Conservation (phyloP, 1,140 invertebrate genomes). For the Euschistus heros region DNA sequence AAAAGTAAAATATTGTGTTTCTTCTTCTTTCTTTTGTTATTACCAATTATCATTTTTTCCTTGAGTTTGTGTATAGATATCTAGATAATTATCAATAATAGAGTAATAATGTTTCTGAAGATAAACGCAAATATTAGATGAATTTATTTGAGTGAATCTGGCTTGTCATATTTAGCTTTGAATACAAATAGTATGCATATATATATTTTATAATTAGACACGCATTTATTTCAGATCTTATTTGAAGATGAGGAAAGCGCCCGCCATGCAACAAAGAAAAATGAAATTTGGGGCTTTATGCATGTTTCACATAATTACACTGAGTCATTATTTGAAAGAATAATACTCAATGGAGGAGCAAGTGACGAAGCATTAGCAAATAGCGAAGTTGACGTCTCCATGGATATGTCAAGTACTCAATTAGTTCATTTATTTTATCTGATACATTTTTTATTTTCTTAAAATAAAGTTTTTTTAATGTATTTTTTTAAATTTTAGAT, state of each 20-base stretch:
- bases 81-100: too few species aligned
- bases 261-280: conserved; percentile 45
- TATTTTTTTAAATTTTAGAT: conserved; percentile 28
- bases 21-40: too few species aligned
- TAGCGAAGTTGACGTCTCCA: conserved; percentile 50
- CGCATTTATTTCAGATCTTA: conserved; percentile 37
- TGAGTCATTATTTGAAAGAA: conserved; percentile 42
- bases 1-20: too few species aligned
- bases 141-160: too few species aligned
- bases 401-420: conserved; percentile 59
- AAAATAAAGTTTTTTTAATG: not conserved
- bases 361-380: conserved; percentile 41
- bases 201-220: too few species aligned
- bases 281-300: conserved; percentile 56
- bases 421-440: not conserved
- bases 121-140: too few species aligned
- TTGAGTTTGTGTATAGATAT: too few species aligned
- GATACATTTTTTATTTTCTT: too few species aligned
- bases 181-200: too few species aligned
- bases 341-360: conserved; percentile 41
- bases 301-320: conserved; percentile 67
- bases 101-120: too few species aligned
- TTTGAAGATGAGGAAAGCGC: conserved; percentile 47
- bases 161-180: too few species aligned
- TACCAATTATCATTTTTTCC: too few species aligned